A percentile compares a stretch with the other conserved stretches of the same genome.
These are phyloP conservation scores for Anolis sagrei DNA, from an alignment of 2,113 vertebrate species.

Conservation along the genomic window DNA sequence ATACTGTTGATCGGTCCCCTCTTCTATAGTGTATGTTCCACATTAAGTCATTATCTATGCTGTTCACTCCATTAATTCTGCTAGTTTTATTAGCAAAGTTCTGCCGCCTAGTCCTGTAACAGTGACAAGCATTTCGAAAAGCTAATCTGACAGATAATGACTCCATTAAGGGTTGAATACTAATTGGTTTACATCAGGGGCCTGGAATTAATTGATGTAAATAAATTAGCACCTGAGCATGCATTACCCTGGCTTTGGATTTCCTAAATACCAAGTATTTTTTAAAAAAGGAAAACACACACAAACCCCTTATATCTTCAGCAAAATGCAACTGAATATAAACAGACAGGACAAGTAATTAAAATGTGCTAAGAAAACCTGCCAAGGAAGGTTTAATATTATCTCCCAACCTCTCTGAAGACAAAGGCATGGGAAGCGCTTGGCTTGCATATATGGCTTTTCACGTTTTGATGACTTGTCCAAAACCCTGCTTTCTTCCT, in stretches of 20 bases:
- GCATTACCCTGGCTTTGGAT: constrained; percentile 78
- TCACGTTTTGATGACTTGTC: constrained; percentile 50
- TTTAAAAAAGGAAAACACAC: neutral
- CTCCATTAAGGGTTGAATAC: constrained; percentile 93
- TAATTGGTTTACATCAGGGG: constrained; percentile 97
- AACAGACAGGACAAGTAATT: constrained; percentile 73
- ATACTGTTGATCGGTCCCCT: constrained; percentile 83
- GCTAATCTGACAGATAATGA: constrained; percentile 98
- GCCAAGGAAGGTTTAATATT: constrained; percentile 65
- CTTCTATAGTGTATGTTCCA: constrained; percentile 91
- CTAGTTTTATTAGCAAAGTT: constrained; percentile 93
- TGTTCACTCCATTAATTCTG: constrained; percentile 95
- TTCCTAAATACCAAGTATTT: constrained; percentile 76
- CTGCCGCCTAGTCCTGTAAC: constrained; percentile 81
- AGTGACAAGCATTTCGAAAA: constrained; percentile 89
- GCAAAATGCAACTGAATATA: constrained; percentile 68
- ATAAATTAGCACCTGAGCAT: constrained; percentile 96
- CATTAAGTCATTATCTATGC: constrained; percentile 96
- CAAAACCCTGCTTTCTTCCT: constrained; percentile 55
- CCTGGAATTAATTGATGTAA: constrained; percentile 95
- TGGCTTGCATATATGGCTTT: constrained; percentile 52
- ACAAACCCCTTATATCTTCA: constrained; percentile 65
- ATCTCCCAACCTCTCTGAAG: constrained; percentile 61
- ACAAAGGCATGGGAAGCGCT: constrained; percentile 7
- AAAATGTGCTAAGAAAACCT: constrained; percentile 73